These are phyloP conservation scores for Okamejei kenojei DNA, from an alignment of 2,797 vertebrate genomes.

Conservation along the genomic window DNA sequence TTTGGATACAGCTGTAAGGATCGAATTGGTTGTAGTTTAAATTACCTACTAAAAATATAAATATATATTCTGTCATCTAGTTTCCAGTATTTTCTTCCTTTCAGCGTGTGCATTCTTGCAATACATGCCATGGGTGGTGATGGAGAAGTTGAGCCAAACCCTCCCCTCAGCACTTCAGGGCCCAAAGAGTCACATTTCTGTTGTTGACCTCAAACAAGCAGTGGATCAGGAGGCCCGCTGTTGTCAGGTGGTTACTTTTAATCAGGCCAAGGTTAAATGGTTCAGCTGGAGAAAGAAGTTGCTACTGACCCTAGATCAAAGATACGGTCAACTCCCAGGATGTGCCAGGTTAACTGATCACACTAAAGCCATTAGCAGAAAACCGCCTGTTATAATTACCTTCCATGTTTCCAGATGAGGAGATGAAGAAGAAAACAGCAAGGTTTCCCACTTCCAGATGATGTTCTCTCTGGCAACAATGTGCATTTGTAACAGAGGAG, in stretches of 20 bases:
- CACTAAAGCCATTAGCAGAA: neutral
- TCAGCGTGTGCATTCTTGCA: neutral
- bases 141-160: neutral
- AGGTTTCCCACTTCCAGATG: neutral
- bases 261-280: neutral
- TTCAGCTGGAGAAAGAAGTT: neutral
- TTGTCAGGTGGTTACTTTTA: neutral
- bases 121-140: neutral
- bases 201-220: neutral
- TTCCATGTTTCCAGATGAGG: neutral
- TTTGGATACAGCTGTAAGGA: neutral
- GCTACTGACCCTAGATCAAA: neutral
- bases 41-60: neutral
- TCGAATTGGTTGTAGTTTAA: neutral
- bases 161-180: neutral
- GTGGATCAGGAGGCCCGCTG: neutral
- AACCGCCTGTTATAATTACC: neutral
- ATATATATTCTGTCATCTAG: neutral
- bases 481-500: neutral
- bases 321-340: neutral
- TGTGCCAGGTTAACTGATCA: neutral
- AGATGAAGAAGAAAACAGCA: neutral
- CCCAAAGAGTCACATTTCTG: neutral
- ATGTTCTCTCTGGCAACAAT: neutral
- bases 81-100: neutral